Evolutionary conservation across 1,140 invertebrate species (phyloP).

Genomic region (Ectropis grisescens): DNA sequence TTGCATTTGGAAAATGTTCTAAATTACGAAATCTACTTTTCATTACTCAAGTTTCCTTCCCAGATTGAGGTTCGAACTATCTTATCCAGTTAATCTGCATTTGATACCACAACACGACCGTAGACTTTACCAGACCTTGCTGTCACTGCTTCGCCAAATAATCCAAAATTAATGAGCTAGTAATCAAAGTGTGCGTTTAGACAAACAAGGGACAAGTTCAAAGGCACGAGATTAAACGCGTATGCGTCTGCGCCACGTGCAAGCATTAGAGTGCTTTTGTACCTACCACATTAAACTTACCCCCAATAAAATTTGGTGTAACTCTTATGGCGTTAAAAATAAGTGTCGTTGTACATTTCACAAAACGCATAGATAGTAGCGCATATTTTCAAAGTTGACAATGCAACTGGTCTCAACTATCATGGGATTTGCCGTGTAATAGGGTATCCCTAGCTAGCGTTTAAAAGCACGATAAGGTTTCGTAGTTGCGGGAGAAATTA

Average conservation of each 20-base stretch:
- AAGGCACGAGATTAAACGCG: slow-evolving; percentile 50
- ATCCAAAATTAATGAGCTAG: slow-evolving; percentile 59
- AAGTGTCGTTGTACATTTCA: not conserved
- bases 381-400: slow-evolving; percentile 27
- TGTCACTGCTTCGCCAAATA: slow-evolving; percentile 35
- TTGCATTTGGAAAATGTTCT: too few species aligned
- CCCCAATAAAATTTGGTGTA: not conserved
- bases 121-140: too few species aligned
- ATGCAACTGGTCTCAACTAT: slow-evolving; percentile 56
- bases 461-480: slow-evolving; percentile 40
- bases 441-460: slow-evolving; percentile 38
- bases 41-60: too few species aligned
- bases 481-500: too few species aligned
- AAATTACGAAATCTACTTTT: too few species aligned
- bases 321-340: too few species aligned
- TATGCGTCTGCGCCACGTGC: slow-evolving; percentile 57
- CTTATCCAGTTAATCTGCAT: too few species aligned
- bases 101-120: too few species aligned
- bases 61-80: too few species aligned
- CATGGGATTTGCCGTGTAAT: slow-evolving; percentile 55
- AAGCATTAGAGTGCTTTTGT: slow-evolving; percentile 35
- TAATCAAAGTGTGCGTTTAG: slow-evolving; percentile 58
- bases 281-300: slow-evolving; percentile 7
- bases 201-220: slow-evolving; percentile 57
- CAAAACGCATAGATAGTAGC: too few species aligned